A percentile compares a stretch with the other conserved stretches of the same genome.
Conservation (phyloP, 2,113 vertebrate species). For the human region DNA sequence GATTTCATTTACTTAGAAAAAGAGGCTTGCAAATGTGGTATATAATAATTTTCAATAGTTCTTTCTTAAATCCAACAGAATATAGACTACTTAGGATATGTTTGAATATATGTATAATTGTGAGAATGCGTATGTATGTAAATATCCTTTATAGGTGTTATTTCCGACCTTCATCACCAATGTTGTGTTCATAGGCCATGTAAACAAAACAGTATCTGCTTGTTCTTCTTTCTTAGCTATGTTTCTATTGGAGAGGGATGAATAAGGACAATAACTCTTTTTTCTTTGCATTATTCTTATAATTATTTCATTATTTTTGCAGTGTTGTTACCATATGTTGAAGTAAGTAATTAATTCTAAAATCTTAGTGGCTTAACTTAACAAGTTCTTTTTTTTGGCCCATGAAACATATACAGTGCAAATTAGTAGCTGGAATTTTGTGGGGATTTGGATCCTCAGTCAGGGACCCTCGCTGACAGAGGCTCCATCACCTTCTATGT, state of each 20-base stretch:
- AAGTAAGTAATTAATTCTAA: neutral
- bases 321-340: neutral
- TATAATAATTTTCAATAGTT: slow-evolving; percentile 37
- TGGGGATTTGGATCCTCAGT: neutral
- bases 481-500: neutral
- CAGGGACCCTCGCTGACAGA: neutral
- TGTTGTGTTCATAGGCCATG: neutral
- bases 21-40: neutral
- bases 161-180: neutral
- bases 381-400: neutral
- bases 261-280: neutral
- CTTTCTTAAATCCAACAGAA: neutral
- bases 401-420: neutral
- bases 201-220: neutral
- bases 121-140: neutral
- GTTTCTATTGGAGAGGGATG: neutral
- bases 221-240: neutral
- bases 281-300: neutral
- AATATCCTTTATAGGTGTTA: neutral
- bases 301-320: neutral
- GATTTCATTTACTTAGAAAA: slow-evolving; percentile 57
- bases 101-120: neutral
- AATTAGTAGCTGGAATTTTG: neutral
- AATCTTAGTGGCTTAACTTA: neutral
- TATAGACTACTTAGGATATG: neutral